Evolutionary conservation across 2,888 invertebrate species (phyloP), one percentile per base, ranked within the genome.

Genomic region (Andrena dorsata): DNA sequence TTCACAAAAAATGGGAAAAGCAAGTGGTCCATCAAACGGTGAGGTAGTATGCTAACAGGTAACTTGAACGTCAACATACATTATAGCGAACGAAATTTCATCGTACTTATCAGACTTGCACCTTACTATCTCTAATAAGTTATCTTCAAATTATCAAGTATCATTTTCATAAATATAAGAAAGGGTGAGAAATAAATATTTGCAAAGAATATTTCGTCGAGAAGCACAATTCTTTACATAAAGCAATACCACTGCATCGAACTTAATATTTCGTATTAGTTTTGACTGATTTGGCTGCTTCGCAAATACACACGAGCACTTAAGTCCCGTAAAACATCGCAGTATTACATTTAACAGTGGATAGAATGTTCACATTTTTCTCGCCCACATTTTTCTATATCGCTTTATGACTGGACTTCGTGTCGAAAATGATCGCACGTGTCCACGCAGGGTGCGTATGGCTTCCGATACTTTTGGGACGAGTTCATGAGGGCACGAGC

Each of bases 381-480:
- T 32, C 5, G 16, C 16, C 6, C 28, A 28, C 10, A 2, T 53
- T 28, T 72, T 26, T 20, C 61, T 13, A 4, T 5, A 16, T 53
- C 60, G 26, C 28, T 10, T 74, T 74, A 65, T 28, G 51, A 47
- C 77, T 66, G 51, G 64, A 73, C 74, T 71, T 70, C 32, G 76
- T 51, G 53, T 65, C 47, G 80, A 81, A 78, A 81, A 72, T 75
- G 87, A 76, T 83, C 79, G 79, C 73, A 82, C 82, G 85, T 82
- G 80, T 78, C 81, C 64, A 71, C 68, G 41, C 69, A 51, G 74
- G 72, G 76, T 75, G 84, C 81, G 78, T 77, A 80, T 60, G 81
- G 80, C 70, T 81, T 78, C 80, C 78, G 84, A 85, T 88, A 85
- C 83, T 85, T 88, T 85, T 85, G 84, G 88, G 88, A 83, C 83